phyloP scores from a whole-genome alignment of 2,113 vertebrate species.

The Noturus placidus region DNA sequence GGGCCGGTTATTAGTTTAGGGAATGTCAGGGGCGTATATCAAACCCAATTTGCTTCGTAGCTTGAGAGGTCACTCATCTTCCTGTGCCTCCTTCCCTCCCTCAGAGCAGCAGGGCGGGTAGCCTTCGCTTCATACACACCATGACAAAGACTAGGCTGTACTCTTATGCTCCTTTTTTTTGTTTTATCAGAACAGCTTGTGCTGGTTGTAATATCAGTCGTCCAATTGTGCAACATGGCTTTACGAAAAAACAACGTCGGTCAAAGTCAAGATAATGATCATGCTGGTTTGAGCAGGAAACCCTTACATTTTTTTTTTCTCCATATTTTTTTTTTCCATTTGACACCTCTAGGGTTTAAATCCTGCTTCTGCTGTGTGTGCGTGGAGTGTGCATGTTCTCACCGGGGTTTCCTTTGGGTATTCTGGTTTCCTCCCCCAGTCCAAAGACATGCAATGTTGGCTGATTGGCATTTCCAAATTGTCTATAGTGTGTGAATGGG shows the following conservation, averaged over 20 bases:
- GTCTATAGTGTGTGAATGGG: too few species aligned
- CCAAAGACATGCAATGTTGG: too few species aligned
- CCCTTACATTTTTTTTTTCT: too few species aligned
- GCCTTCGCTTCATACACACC: not conserved
- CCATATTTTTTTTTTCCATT: too few species aligned
- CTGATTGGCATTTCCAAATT: too few species aligned
- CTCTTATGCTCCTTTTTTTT: not conserved
- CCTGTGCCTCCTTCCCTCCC: constrained; percentile 51
- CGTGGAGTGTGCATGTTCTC: too few species aligned
- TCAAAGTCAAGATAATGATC: not conserved
- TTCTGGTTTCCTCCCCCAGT: too few species aligned
- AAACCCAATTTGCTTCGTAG: constrained; percentile 71
- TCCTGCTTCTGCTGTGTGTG: too few species aligned
- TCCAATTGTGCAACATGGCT: not conserved
- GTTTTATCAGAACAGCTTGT: too few species aligned
- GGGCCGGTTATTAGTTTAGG: constrained; percentile 78
- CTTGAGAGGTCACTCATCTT: constrained; percentile 67
- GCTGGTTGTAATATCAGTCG: not conserved
- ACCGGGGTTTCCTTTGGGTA: too few species aligned
- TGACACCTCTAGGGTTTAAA: too few species aligned
- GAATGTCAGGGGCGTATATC: constrained; percentile 79
- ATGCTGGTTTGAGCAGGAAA: not conserved
- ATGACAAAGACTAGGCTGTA: not conserved
- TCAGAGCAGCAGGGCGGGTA: constrained; percentile 16
- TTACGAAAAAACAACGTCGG: not conserved